Percentiles rank a stretch among this genome's conserved stretches.
Conservation (phyloP, 2,797 vertebrate species). For the Salarias fasciatus region DNA sequence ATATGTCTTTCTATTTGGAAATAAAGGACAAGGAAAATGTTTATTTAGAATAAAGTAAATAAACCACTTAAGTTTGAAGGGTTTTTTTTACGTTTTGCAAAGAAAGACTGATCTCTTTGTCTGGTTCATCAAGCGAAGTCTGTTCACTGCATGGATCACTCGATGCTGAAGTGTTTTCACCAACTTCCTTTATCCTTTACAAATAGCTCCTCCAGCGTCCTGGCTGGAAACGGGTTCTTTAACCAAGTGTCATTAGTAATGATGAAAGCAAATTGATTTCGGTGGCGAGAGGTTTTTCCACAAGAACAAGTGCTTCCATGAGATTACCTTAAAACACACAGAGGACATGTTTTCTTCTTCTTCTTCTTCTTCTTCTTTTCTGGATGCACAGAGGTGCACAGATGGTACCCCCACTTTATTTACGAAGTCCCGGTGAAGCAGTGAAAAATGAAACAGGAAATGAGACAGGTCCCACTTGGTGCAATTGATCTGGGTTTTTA, state of each 20-base stretch:
- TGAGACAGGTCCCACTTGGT: constrained; percentile 53
- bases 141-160: constrained; percentile 49
- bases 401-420: constrained; percentile 56
- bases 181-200: constrained; percentile 47
- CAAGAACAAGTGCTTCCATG: constrained; percentile 44
- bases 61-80: no score
- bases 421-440: constrained; percentile 55
- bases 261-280: constrained; percentile 78
- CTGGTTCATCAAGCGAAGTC: constrained; percentile 15
- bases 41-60: no score
- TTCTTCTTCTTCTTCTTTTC: not conserved
- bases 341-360: not conserved
- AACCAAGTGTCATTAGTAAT: constrained; percentile 73
- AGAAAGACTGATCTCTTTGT: constrained; percentile 2
- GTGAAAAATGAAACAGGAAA: constrained; percentile 61
- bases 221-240: constrained; percentile 37
- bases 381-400: constrained; percentile 47
- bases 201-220: constrained; percentile 46
- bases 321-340: constrained; percentile 52
- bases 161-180: constrained; percentile 47
- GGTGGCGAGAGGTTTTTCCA: constrained; percentile 55
- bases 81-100: not conserved
- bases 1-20: no score
- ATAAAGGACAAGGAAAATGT: no score
- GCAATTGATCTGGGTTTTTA: constrained; percentile 51